Evolutionary conservation across 1,140 invertebrate species (phyloP).

Genomic region (Muscidifurax raptorellus): DNA sequence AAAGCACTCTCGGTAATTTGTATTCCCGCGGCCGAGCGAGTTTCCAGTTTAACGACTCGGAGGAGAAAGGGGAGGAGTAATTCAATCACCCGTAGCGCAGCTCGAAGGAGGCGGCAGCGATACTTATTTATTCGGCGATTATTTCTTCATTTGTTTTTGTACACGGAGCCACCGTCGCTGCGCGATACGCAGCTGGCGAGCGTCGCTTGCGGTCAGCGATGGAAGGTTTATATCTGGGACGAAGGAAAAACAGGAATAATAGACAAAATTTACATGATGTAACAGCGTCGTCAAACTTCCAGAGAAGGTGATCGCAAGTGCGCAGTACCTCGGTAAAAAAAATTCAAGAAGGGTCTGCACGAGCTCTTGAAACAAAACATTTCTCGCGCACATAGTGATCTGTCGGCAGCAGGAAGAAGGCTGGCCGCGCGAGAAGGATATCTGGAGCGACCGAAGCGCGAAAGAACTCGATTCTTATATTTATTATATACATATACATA

Average conservation of each 20-base stretch:
- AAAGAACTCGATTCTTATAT: background rate
- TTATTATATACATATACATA: too few relatives aligned
- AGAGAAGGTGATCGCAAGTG: background rate
- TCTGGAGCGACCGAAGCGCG: conserved; percentile 1
- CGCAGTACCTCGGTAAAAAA: too few relatives aligned
- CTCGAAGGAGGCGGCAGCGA: background rate
- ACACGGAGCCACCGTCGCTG: background rate
- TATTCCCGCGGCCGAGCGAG: conserved; percentile 13
- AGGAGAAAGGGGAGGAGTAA: background rate
- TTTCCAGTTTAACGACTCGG: conserved; percentile 32
- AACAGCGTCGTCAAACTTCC: background rate
- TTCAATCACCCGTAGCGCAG: conserved; percentile 27
- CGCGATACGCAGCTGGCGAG: background rate
- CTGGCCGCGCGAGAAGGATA: background rate
- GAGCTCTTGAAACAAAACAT: too few relatives aligned
- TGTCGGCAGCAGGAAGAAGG: conserved; percentile 11
- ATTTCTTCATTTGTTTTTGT: conserved; percentile 45
- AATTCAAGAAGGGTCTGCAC: background rate
- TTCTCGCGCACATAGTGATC: background rate
- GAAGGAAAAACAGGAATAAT: conserved; percentile 8
- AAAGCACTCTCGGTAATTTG: conserved; percentile 40
- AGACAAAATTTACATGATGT: too few relatives aligned
- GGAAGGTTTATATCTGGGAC: background rate
- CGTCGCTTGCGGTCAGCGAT: background rate
- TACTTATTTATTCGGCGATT: conserved; percentile 45